Evolutionary conservation across 2,797 vertebrate genomes (phyloP), one percentile per base, ranked within the genome.

Genomic region (Anguilla marmorata): DNA sequence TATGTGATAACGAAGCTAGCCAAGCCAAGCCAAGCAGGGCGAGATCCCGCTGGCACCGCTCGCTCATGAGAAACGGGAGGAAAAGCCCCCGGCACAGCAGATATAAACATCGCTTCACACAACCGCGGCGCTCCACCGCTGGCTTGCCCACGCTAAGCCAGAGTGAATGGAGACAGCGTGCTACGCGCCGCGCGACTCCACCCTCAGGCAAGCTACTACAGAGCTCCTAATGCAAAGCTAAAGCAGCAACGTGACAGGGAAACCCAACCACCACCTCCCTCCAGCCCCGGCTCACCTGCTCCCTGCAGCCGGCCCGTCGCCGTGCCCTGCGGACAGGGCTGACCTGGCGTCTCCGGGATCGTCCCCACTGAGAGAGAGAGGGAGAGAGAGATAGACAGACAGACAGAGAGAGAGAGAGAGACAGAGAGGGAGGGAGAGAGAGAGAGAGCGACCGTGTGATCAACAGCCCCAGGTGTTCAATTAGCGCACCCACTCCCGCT

Each of bases 301-400:
- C 89, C 83, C 30, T 93, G 94, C 58, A 93, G 92, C 86, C 90
- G 93, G 63, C 93, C 93, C 0, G 94, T 95, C 87, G 92, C 94
- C 60, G 94, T 94, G 88, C 94, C 94, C 95, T 87, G 93, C 45
- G 90, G 96, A 93, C 58, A 94, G 92, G 45, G 95, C 93, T 96
- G 97, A 86, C 94, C 95, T 2, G 94, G 93, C 58, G 92, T 93
- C 93, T 97, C 97, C 2, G 98, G 97, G 88, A 96, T 97, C 56
- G 94, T 95, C 93, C 97, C 98, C 84, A 96, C 98, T 99, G 90
- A 87, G 60, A 66, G 90, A 27, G 9, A 89, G 12, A 93, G 58
- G 87, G 21, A 52, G 85, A 37, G 4, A 69, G 19, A 84, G 86
- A 9, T 85, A 89, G 84, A 91, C 12, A 19, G 48, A 90, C 79